Evolutionary conservation across 2,113 vertebrate species (phyloP).

Genomic region (Corythoichthys haematopterus): DNA sequence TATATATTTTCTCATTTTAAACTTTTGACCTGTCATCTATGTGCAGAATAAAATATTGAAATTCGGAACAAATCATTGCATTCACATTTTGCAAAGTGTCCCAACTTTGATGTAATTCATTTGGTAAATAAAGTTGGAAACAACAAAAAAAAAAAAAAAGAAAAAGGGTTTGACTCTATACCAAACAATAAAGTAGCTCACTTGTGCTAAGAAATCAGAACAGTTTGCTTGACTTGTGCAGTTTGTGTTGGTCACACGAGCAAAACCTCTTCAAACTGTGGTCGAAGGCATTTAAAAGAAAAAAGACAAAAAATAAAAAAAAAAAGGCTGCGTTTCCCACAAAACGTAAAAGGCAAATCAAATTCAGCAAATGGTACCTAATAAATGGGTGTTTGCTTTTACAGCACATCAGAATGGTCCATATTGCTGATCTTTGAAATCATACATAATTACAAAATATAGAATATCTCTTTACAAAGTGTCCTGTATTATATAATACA

Average conservation of each 20-base stretch:
- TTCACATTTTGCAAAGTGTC: too few relatives aligned
- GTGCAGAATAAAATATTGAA: too few relatives aligned
- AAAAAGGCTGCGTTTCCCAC: slow-evolving; percentile 71
- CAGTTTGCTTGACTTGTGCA: slow-evolving; percentile 73
- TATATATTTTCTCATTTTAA: too few relatives aligned
- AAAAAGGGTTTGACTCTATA: slow-evolving; percentile 42
- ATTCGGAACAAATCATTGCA: too few relatives aligned
- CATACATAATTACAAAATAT: slow-evolving; percentile 99
- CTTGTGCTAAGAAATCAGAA: slow-evolving; percentile 40
- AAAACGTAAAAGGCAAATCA: slow-evolving; percentile 72
- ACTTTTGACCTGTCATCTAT: too few relatives aligned
- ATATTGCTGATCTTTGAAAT: slow-evolving; percentile 97
- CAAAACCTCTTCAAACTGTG: slow-evolving; percentile 51
- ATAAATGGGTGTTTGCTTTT: slow-evolving; percentile 58
- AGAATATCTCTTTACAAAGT: slow-evolving; percentile 99
- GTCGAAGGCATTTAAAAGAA: slow-evolving; percentile 1
- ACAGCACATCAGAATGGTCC: slow-evolving; percentile 77
- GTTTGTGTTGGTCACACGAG: slow-evolving; percentile 60
- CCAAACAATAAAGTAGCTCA: neutral
- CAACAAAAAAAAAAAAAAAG: slow-evolving; percentile 40
- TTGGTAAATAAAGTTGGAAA: slow-evolving; percentile 66
- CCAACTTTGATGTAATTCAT: slow-evolving; percentile 25
- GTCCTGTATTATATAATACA: slow-evolving; percentile 86
- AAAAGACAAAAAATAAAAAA: slow-evolving; percentile 50
- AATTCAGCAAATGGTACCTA: slow-evolving; percentile 71